phyloP scores from a whole-genome alignment of 2,888 invertebrate genomes.

The Athalia cordata region DNA sequence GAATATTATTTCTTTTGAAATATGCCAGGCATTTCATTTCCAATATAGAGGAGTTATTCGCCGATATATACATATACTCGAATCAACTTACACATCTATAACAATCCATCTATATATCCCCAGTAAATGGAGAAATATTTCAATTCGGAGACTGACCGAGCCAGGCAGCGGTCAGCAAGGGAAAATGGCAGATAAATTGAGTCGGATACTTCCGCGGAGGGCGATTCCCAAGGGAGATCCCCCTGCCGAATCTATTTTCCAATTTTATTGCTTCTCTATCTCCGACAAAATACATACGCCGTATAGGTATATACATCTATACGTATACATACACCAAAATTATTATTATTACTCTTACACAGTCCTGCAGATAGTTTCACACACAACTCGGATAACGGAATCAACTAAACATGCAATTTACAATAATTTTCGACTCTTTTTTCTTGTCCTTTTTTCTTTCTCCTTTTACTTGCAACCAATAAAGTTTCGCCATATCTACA shows the following conservation, averaged over 20 bases:
- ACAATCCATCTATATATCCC: slow-evolving; percentile 51
- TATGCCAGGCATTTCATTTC: slow-evolving; percentile 67
- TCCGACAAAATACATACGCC: slow-evolving; percentile 7
- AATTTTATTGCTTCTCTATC: slow-evolving; percentile 15
- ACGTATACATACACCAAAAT: too few species aligned
- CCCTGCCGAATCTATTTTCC: background rate
- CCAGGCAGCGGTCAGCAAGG: slow-evolving; percentile 33
- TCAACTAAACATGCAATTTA: too few species aligned
- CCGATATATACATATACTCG: background rate
- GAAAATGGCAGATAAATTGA: slow-evolving; percentile 61
- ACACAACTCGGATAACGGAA: too few species aligned
- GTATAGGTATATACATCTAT: too few species aligned
- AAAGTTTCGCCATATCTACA: too few species aligned
- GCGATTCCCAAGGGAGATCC: slow-evolving; percentile 31
- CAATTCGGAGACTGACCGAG: slow-evolving; percentile 50
- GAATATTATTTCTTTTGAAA: slow-evolving; percentile 51
- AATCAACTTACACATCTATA: slow-evolving; percentile 2
- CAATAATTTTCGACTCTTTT: too few species aligned
- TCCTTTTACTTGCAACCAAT: too few species aligned
- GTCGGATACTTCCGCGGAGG: slow-evolving; percentile 52
- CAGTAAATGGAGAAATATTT: slow-evolving; percentile 62
- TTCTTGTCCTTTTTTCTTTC: too few species aligned
- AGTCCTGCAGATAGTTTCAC: too few species aligned
- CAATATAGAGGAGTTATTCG: slow-evolving; percentile 50
- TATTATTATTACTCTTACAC: too few species aligned